phyloP scores from a whole-genome alignment of 2,797 vertebrate species.

The Brotogeris chrysoptera region DNA sequence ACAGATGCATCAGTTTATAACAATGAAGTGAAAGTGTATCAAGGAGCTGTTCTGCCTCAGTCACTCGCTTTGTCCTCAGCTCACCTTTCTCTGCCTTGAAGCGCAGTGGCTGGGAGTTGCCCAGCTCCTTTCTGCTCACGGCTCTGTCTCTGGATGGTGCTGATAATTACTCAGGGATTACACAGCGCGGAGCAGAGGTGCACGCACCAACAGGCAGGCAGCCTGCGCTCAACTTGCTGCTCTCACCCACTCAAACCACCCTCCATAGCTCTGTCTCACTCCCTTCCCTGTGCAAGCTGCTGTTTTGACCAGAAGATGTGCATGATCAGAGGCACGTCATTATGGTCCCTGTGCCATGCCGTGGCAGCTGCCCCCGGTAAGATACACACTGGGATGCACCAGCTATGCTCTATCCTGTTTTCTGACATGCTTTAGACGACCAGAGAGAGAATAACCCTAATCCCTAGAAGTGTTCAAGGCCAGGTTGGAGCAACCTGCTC shows the following conservation, averaged over 20 bases:
- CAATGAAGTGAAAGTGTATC: accelerated
- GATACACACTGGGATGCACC: accelerated
- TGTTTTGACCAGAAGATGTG: not conserved
- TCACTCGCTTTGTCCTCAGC: not conserved
- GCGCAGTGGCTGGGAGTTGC: not conserved
- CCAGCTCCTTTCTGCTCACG: not conserved
- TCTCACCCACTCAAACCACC: not conserved
- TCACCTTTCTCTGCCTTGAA: not conserved
- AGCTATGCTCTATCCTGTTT: not conserved
- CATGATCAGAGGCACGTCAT: accelerated
- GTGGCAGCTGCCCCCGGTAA: accelerated
- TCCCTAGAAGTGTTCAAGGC: not conserved
- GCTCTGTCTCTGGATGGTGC: not conserved
- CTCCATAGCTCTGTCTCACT: not conserved
- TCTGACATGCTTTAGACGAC: not conserved
- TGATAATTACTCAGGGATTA: not conserved
- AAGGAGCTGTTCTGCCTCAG: not conserved
- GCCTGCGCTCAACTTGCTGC: not conserved
- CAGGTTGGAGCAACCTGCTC: not conserved
- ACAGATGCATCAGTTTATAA: accelerated
- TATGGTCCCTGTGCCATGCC: accelerated
- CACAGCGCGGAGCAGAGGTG: not conserved
- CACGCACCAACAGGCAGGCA: conserved; percentile 2
- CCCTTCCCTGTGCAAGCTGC: not conserved
- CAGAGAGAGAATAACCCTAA: not conserved